Evolutionary conservation across 2,797 vertebrate species (phyloP).

Genomic region (Sphaeramia orbicularis): DNA sequence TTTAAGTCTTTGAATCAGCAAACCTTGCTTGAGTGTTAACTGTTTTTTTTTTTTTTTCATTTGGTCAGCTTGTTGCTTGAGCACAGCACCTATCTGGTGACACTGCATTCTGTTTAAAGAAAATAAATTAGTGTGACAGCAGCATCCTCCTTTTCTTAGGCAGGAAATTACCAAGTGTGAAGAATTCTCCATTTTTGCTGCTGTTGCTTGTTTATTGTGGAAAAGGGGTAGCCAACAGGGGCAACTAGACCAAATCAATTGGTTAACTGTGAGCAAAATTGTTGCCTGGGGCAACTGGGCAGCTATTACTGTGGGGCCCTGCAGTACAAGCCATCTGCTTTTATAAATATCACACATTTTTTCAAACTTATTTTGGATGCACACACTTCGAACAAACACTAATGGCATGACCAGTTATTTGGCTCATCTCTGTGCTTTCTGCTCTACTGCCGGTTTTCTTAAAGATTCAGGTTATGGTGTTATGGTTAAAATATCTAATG

Average conservation of each 20-base stretch:
- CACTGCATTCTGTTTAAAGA: conserved; percentile 2
- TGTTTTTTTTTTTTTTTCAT: not conserved
- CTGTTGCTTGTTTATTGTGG: conserved; percentile 18
- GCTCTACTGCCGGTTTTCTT: not conserved
- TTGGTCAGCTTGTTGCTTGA: conserved; percentile 14
- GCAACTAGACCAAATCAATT: not conserved
- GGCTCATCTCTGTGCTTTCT: conserved; percentile 6
- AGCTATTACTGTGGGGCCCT: not conserved
- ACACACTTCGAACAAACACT: not conserved
- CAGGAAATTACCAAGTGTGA: not conserved
- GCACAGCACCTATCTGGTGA: conserved; percentile 2
- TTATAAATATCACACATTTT: not conserved
- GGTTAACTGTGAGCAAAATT: conserved; percentile 2
- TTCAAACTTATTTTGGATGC: not conserved
- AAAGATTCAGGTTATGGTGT: not conserved
- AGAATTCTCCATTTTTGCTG: conserved; percentile 14
- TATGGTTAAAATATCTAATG: not conserved
- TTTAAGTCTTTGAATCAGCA: too few relatives aligned
- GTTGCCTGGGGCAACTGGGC: not conserved
- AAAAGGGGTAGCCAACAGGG: conserved; percentile 7
- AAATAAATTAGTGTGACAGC: conserved; percentile 13
- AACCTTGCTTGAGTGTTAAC: too few relatives aligned
- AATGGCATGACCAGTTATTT: not conserved
- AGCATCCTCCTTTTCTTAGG: not conserved
- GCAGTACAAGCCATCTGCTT: not conserved